Evolutionary conservation across 1,140 invertebrate species (phyloP).

Genomic region (Neodiprion lecontei): DNA sequence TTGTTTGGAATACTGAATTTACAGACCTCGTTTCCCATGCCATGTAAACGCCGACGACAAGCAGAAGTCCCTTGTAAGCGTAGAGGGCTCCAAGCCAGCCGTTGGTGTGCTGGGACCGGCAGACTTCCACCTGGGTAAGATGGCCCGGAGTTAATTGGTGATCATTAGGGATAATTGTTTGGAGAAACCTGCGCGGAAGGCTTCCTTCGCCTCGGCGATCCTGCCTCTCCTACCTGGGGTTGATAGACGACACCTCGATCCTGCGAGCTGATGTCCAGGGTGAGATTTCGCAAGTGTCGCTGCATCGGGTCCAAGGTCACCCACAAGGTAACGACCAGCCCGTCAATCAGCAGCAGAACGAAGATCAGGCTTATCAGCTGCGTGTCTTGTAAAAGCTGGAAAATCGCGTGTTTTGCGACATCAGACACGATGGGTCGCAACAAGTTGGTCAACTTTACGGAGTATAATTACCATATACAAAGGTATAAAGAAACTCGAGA

Average conservation of each 20-base stretch:
- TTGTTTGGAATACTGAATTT: too few relatives aligned
- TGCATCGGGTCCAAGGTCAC: conserved; percentile 85
- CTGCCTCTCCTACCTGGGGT: conserved; percentile 71
- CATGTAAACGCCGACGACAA: conserved; percentile 93
- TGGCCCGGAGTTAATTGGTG: conserved; percentile 33
- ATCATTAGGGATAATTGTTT: conserved; percentile 24
- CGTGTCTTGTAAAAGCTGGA: conserved; percentile 79
- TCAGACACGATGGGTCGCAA: neutral
- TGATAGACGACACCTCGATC: conserved; percentile 86
- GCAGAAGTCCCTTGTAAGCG: conserved; percentile 86
- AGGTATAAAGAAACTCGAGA: conserved; percentile 15
- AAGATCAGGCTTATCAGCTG: conserved; percentile 83
- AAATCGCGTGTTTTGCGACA: conserved; percentile 21
- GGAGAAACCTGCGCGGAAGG: neutral
- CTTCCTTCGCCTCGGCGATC: neutral
- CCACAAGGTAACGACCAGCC: conserved; percentile 81
- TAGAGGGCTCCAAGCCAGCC: conserved; percentile 89
- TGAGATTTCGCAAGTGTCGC: conserved; percentile 82
- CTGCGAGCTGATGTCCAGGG: conserved; percentile 76
- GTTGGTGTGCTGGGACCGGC: conserved; percentile 82
- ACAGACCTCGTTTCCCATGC: conserved; percentile 91
- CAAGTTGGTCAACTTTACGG: neutral
- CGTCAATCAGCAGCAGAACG: conserved; percentile 79
- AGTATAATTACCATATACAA: conserved; percentile 23
- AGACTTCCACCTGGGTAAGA: conserved; percentile 79